A percentile compares a stretch with the other conserved stretches of the same genome.
Conservation (phyloP, 2,888 invertebrate species). For the Fragum sueziense region DNA sequence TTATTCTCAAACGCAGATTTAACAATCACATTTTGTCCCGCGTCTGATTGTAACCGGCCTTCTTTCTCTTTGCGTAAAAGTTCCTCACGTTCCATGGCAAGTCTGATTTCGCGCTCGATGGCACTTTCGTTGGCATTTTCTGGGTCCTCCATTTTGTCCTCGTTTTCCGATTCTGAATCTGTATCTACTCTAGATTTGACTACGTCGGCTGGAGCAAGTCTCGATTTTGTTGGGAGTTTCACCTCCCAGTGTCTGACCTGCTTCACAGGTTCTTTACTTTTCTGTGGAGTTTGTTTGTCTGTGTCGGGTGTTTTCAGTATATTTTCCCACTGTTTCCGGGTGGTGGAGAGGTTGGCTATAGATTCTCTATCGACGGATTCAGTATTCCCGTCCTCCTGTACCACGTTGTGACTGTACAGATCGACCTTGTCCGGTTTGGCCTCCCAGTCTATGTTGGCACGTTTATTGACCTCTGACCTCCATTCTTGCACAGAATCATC, state of each 20-base stretch:
- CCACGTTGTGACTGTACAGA: conserved; percentile 74
- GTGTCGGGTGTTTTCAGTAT: conserved; percentile 40
- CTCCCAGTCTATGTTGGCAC: conserved; percentile 60
- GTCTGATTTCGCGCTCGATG: conserved; percentile 78
- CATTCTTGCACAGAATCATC: conserved; percentile 54
- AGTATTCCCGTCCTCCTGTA: conserved; percentile 70
- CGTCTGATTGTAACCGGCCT: conserved; percentile 62
- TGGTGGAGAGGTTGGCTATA: conserved; percentile 73
- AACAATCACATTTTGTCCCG: conserved; percentile 57
- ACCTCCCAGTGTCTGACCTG: conserved; percentile 72
- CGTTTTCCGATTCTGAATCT: conserved; percentile 52
- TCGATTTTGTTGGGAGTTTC: conserved; percentile 62
- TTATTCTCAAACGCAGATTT: conserved; percentile 57
- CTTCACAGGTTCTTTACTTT: conserved; percentile 36
- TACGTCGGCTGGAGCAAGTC: conserved; percentile 52
- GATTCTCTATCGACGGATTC: conserved; percentile 74
- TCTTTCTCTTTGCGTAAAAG: conserved; percentile 73
- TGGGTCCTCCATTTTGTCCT: conserved; percentile 60
- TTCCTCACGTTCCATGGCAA: conserved; percentile 77
- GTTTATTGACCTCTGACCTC: conserved; percentile 56
- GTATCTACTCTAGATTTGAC: conserved; percentile 41
- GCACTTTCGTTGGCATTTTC: conserved; percentile 74
- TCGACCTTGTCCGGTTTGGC: conserved; percentile 68
- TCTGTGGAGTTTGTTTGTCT: conserved; percentile 21
- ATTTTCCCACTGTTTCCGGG: conserved; percentile 74